Conservation (phyloP, 2,113 vertebrate genomes). For the Myotis davidii region DNA sequence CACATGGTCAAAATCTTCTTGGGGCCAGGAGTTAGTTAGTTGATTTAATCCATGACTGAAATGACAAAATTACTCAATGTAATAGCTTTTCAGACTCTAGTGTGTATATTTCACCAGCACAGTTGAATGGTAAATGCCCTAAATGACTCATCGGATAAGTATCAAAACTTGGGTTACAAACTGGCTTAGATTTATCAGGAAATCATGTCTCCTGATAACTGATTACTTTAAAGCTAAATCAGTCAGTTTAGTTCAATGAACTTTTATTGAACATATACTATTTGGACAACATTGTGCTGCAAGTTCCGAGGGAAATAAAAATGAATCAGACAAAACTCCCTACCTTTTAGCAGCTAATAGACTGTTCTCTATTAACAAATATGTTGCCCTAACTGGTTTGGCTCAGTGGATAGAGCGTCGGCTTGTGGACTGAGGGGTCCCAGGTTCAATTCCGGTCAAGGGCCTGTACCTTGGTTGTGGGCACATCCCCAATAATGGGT, state of each 20-base stretch:
- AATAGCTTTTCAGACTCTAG: background rate
- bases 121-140: background rate
- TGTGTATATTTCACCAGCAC: background rate
- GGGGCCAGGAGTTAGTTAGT: background rate
- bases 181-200: background rate
- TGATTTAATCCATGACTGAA: constrained; percentile 22
- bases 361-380: background rate
- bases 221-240: background rate
- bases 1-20: background rate
- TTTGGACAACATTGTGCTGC: background rate
- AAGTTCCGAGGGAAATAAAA: constrained; percentile 7
- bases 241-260: background rate
- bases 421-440: too few species aligned
- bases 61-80: background rate
- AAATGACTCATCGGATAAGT: background rate
- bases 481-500: too few species aligned
- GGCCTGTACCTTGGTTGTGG: too few species aligned
- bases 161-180: background rate
- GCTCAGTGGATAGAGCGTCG: too few species aligned
- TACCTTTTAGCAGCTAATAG: background rate
- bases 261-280: background rate
- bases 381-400: too few species aligned
- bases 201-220: background rate
- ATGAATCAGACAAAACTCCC: background rate
- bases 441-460: too few species aligned